Base-by-base conservation (phyloP, 2,113 vertebrate species). In the Motacilla alba region DNA sequence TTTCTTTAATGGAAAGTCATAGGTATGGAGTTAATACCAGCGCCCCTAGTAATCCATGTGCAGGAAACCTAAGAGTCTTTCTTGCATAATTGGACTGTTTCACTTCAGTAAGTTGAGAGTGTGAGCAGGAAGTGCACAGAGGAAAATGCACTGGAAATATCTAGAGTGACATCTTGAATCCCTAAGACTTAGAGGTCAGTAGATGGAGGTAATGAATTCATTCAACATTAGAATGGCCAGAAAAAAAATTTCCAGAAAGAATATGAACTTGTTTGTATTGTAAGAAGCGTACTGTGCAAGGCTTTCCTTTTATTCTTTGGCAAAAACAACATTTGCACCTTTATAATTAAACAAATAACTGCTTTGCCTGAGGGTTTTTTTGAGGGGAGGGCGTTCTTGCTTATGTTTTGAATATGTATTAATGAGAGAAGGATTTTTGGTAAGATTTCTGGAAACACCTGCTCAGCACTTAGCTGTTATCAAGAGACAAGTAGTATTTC, bases 371-470 rank as follows among this genome's bases (percentile, higher is more conserved):
- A 52, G 11, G 10, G 0, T 33, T 55, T 31, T 74, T 37, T 8
- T 13, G 9, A 52, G 7, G 4, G 7, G 3, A 76, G 6, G 3
- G 6, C 2, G 1, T 15, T 59, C 15, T 35, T 75, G 18, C n/a
- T 60, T 39, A 10, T 75, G 19, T 91, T 75, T 72, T 22, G 35
- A 70, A 67, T 50, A 27, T 39, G 5, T 31, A 35, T 35, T 67
- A 72, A 10, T 44, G 35, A 75, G 77, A 72, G 69, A 84, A 82
- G 8, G 16, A 78, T 59, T 89, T 92, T 89, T 52, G 33, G 18
- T 39, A 67, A 62, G 46, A 50, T 67, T 93, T 96, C 68, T 95
- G 50, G 77, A 67, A 94, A 83, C 18, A 59, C n/a, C 15, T 69
- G 47, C 43, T 87, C 28, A 33, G 50, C 87, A 83, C n/a, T 81